Conservation (phyloP, 2,113 vertebrate species). For the Clarias gariepinus region DNA sequence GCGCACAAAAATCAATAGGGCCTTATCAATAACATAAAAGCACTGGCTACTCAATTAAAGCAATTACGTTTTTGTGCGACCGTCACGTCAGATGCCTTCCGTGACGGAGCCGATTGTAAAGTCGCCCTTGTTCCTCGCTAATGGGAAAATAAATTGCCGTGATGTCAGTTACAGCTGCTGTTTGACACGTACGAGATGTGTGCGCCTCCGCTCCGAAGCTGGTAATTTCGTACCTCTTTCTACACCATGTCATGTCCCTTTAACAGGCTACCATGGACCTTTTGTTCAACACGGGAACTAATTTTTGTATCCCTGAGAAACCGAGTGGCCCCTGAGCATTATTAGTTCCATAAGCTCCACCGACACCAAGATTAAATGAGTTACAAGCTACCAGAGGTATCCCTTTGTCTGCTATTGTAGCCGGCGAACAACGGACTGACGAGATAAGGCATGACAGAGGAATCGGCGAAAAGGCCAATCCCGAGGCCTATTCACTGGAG, state of each 20-base stretch:
- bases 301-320: slow-evolving; percentile 46
- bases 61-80: slow-evolving; percentile 40
- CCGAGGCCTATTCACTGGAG: slow-evolving; percentile 23
- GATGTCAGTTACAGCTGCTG: slow-evolving; percentile 27
- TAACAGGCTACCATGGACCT: slow-evolving; percentile 35
- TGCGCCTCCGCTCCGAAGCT: slow-evolving; percentile 6
- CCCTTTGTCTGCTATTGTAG: slow-evolving; percentile 48
- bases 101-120: slow-evolving; percentile 26
- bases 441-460: slow-evolving; percentile 50
- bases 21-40: slow-evolving; percentile 57
- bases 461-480: slow-evolving; percentile 38
- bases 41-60: slow-evolving; percentile 55
- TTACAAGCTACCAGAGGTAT: slow-evolving; percentile 47
- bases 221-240: slow-evolving; percentile 47
- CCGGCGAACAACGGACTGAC: slow-evolving; percentile 25
- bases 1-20: slow-evolving; percentile 45
- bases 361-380: slow-evolving; percentile 48
- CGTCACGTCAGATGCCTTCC: slow-evolving; percentile 35
- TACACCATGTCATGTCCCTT: slow-evolving; percentile 34
- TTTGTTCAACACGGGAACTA: slow-evolving; percentile 44
- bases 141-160: slow-evolving; percentile 58
- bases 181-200: slow-evolving; percentile 30
- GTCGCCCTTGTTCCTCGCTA: slow-evolving; percentile 44
- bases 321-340: slow-evolving; percentile 8
- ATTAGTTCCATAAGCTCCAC: slow-evolving; percentile 41